These are phyloP conservation scores for Marcusenius ussheri DNA, from an alignment of 2,113 vertebrate species.

Conservation along the genomic window DNA sequence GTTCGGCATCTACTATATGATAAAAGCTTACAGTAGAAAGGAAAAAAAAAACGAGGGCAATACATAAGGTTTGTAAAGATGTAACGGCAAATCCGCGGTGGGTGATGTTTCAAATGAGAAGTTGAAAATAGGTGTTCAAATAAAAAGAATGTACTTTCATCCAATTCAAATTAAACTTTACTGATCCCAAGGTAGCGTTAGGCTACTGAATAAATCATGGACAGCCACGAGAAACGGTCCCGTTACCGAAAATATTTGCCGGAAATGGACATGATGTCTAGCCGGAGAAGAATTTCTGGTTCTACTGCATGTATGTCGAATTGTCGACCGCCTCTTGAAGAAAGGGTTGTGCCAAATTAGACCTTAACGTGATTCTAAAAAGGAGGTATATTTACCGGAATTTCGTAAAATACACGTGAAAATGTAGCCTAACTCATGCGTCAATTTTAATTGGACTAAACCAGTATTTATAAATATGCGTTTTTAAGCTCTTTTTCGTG, in stretches of 20 bases:
- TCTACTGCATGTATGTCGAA: not conserved
- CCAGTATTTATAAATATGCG: not conserved
- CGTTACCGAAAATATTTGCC: not conserved
- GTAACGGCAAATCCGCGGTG: not conserved
- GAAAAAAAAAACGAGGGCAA: not conserved
- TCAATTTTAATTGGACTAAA: not conserved
- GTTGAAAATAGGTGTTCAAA: not conserved
- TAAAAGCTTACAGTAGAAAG: too few species aligned
- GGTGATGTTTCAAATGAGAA: too few species aligned
- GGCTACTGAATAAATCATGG: not conserved
- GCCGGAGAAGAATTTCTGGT: not conserved
- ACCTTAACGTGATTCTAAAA: not conserved
- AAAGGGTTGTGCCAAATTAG: not conserved
- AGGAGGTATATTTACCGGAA: not conserved
- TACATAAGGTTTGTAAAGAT: not conserved
- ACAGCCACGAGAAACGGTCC: not conserved
- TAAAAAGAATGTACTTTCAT: not conserved
- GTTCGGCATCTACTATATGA: too few species aligned
- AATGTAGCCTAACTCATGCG: not conserved
- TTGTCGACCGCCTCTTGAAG: not conserved
- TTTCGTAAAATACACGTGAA: not conserved
- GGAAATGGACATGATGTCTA: not conserved
- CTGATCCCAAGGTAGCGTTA: not conserved
- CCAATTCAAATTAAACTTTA: not conserved
- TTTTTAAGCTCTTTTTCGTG: not conserved